Percentiles rank a stretch among this genome's conserved stretches.
These are phyloP conservation scores for Morone saxatilis DNA, from an alignment of 2,113 vertebrate genomes.

Conservation along the genomic window DNA sequence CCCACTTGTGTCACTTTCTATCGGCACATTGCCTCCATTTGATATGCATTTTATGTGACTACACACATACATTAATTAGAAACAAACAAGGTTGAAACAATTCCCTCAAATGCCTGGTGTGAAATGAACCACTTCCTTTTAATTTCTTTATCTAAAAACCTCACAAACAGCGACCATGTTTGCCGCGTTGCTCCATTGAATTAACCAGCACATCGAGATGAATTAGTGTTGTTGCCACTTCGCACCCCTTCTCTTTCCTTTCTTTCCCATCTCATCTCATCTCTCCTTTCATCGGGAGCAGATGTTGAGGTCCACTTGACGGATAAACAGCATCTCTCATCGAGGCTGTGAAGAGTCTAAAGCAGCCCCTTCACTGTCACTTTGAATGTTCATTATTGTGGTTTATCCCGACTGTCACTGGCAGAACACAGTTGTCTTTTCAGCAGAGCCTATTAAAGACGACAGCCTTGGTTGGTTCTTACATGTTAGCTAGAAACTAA, in stretches of 20 bases:
- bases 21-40: conserved; percentile 1
- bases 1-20: conserved; percentile 12
- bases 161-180: conserved; percentile 22
- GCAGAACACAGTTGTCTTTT: conserved; percentile 51
- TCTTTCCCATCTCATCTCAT: conserved; percentile 54
- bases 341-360: conserved; percentile 59
- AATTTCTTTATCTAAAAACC: conserved; percentile 32
- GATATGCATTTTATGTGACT: conserved; percentile 3
- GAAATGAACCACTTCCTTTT: conserved; percentile 47
- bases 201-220: conserved; percentile 50
- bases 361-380: conserved; percentile 66
- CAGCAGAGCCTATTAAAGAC: conserved; percentile 30
- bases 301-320: conserved; percentile 76
- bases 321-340: conserved; percentile 67
- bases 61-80: conserved; percentile 21
- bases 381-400: conserved; percentile 65
- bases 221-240: conserved; percentile 57
- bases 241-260: conserved; percentile 14
- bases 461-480: conserved; percentile 13
- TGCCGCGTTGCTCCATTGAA: conserved; percentile 24
- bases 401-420: conserved; percentile 50
- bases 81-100: conserved; percentile 14
- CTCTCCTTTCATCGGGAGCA: conserved; percentile 70
- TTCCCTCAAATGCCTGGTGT: conserved; percentile 10
- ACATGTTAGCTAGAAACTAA: background rate